Evolutionary conservation across 2,113 vertebrate genomes (phyloP).

Genomic region (Dryoscopus gambensis): DNA sequence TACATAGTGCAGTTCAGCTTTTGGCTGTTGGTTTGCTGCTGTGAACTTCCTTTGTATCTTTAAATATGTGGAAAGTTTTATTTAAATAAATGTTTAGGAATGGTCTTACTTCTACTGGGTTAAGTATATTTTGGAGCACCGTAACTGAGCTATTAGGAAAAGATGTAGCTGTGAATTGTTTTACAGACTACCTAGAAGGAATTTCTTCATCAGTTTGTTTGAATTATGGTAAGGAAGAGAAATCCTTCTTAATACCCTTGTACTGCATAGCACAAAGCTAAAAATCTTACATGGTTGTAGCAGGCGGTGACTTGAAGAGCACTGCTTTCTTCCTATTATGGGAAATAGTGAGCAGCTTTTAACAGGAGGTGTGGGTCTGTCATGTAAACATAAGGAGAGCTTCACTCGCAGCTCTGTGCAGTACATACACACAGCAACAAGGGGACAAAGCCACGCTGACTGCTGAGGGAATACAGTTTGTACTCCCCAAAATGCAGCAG

Average conservation of each 20-base stretch:
- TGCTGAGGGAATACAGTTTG: not conserved
- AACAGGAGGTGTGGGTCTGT: constrained; percentile 39
- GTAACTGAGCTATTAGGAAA: not conserved
- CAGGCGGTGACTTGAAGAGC: not conserved
- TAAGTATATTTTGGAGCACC: not conserved
- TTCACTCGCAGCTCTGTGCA: not conserved
- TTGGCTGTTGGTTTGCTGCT: not conserved
- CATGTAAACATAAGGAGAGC: constrained; percentile 30
- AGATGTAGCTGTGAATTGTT: not conserved
- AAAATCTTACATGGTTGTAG: not conserved
- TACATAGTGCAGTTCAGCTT: not conserved
- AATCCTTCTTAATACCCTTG: not conserved
- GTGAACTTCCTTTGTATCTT: not conserved
- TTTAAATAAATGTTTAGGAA: not conserved
- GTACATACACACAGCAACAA: not conserved
- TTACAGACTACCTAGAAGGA: not conserved
- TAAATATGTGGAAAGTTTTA: not conserved
- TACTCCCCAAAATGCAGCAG: not conserved
- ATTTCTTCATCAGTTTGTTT: not conserved
- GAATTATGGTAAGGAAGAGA: not conserved
- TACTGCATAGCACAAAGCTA: not conserved
- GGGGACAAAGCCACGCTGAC: not conserved
- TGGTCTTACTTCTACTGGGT: not conserved
- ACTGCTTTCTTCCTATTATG: constrained; percentile 61
- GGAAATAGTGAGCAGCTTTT: constrained; percentile 4